Percentiles rank a stretch among this genome's conserved stretches.
These are phyloP conservation scores for Alcedo atthis DNA, from an alignment of 2,797 vertebrate species.

Conservation along the genomic window DNA sequence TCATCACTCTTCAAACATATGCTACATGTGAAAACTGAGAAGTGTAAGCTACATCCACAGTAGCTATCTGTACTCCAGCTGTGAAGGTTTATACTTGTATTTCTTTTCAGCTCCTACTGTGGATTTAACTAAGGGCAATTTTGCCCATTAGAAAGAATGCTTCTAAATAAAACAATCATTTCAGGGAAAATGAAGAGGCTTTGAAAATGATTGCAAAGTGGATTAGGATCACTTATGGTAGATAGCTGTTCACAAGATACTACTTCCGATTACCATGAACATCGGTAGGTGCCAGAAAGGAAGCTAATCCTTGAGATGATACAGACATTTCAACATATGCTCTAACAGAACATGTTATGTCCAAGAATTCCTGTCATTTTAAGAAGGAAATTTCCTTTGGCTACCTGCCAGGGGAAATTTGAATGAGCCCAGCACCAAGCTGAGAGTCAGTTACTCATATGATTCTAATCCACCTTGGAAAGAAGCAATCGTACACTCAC, in stretches of 20 bases:
- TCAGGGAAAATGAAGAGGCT: constrained; percentile 61
- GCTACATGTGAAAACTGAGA: constrained; percentile 5
- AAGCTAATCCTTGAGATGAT: constrained; percentile 22
- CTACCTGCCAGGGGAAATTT: constrained; percentile 20
- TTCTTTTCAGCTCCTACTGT: constrained; percentile 51
- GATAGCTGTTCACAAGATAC: constrained; percentile 58
- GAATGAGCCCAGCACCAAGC: not conserved
- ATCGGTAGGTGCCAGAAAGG: constrained; percentile 51
- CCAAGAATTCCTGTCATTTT: constrained; percentile 53
- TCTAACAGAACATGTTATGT: constrained; percentile 38
- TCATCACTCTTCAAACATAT: constrained; percentile 11
- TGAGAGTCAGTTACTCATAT: not conserved
- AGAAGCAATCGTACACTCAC: not conserved
- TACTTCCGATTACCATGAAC: constrained; percentile 35
- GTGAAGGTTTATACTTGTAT: constrained; percentile 52
- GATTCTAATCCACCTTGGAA: not conserved
- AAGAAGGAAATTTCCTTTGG: constrained; percentile 34
- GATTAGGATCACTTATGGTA: constrained; percentile 62
- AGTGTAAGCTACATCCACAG: constrained; percentile 17
- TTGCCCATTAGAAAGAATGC: constrained; percentile 66
- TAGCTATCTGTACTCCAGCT: constrained; percentile 44
- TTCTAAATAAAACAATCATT: constrained; percentile 61
- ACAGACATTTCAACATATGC: constrained; percentile 50
- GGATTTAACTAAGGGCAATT: constrained; percentile 67
- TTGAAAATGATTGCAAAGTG: constrained; percentile 66